Evolutionary conservation across 2,113 vertebrate genomes (phyloP), one percentile per base, ranked within the genome.

Genomic region (Sterna hirundo): DNA sequence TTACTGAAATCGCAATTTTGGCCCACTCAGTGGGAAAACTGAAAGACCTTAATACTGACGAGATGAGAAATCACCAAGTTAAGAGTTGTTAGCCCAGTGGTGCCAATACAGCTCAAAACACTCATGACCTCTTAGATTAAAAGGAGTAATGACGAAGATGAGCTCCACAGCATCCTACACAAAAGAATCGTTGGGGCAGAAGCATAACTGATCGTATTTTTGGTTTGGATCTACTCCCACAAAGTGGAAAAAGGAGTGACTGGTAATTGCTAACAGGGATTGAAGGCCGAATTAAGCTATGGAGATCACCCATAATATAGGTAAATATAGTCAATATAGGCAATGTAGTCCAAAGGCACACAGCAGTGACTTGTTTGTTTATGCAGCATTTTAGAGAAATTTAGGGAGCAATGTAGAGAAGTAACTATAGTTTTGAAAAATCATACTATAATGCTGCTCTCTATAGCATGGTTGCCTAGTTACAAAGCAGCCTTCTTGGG

Each of bases 381-480:
- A 62, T 86, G 46, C 36, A 68, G 5, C 27, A 71, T 84, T 88
- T 76, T 22, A 61, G n/a, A 89, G 42, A 90, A 84, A 68, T 40
- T 30, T 77, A 61, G 57, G 82, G 49, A 87, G 34, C 32, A 66
- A 60, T 34, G 8, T 85, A 38, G 44, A 77, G 46, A 76, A 80
- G 70, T 58, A 85, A 34, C 15, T 60, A 29, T 40, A 91, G 22
- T 2, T 57, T 85, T 16, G 25, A 25, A 83, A 62, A 44, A 61
- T 40, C 80, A 44, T 30, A 22, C n/a, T 84, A 42, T 83, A 84
- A 47, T 83, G 40, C 58, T 75, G 26, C 34, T 89, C 46, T 72
- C 32, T 93, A 32, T 78, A 87, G 17, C 23, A 13, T 81, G 54
- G 96, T 95, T 97, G 93, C 94, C 81, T 97, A 86, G 96, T 85